Base-by-base conservation (phyloP, 2,797 vertebrate genomes). In the Diceros bicornis region DNA sequence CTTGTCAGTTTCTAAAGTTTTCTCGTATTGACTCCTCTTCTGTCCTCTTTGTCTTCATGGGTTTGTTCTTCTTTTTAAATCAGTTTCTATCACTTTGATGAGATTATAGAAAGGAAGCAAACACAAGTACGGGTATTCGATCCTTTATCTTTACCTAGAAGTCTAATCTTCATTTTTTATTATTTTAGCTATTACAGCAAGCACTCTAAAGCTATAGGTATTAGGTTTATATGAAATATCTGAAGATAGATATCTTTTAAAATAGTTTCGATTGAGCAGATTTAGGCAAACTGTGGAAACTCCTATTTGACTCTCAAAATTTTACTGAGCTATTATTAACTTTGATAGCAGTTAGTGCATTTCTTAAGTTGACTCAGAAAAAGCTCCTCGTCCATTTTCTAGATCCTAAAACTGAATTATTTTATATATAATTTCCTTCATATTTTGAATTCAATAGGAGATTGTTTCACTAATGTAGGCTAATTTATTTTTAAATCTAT, bases 331-430 rank as follows among this genome's bases (percentile, higher is more conserved):
- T 96, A 50, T 92, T 77, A 64, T 9, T 81, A 32, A 75, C 37
- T 82, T 93, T 87, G 44, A 86, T n/a, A 37, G 23, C 44, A 94
- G 16, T 11, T 87, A 17, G 4, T 37, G 12, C 11, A 37, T 66
- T 90, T 78, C 62, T 52, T 78, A 93, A 75, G 50, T 57, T 81
- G 27, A 88, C n/a, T 93, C 72, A 81, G 44, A 57, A 89, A 95
- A 96, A 69, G 21, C 25, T 37, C 12, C 41, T 59, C 23, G n/a
- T 77, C 21, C 7, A 41, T 96, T 91, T 61, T 91, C 25, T 34
- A 92, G 29, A 17, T 59, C 16, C 55, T 86, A 14, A 89, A 75
- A 68, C 18, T 57, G n/a, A 57, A 78, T 92, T 86, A 62, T 86
- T 86, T 37, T 84, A 61, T 12, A 64, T 13, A 34, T 52, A 62